Base-by-base conservation (phyloP, 2,888 invertebrate species). In the Platycheirus albimanus region DNA sequence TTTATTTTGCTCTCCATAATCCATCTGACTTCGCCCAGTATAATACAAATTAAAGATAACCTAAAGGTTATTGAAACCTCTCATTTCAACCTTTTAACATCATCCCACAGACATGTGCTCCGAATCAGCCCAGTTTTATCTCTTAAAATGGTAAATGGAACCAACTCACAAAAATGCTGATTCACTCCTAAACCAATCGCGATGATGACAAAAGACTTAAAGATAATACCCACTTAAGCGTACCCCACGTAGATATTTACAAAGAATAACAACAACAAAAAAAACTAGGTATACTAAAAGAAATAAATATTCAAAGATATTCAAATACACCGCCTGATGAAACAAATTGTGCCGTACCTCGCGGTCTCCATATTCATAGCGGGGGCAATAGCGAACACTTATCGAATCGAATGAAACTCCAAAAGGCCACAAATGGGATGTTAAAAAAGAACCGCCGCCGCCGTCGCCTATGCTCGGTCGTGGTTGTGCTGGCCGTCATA, bases 261-360 rank as follows among this genome's bases (percentile, higher is more conserved):
- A n/a, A n/a, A 33, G 64, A 61, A 28, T 8, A 33, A 47, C 11
- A n/a, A n/a, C 28, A 58, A 43, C 28, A 51, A 52, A 51, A 52
- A 13, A 69, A n/a, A 28, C n/a, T n/a, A n/a, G n/a, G n/a, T n/a
- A n/a, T n/a, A 64, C 20, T 63, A 67, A 41, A 36, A 52, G 41
- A n/a, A 43, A 52, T 49, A 49, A 51, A 45, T 52, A 78, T 58
- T 28, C 69, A 80, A 70, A 76, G 71, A 61, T 76, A 81, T 81
- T 81, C 66, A 81, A 81, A 81, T 81, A 63, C 63, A 28, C 77
- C 71, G 52, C 81, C 52, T 56, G 36, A 64, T 20, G 41, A 52
- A 49, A 56, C 36, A 67, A 45, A 71, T 49, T 56, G 38, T 63
- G 52, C 43, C 28, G 17, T 13, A 56, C 58, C 28, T 58, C 33